These are phyloP conservation scores for Sus cebifrons DNA, from an alignment of 2,797 vertebrate species.

Conservation along the genomic window DNA sequence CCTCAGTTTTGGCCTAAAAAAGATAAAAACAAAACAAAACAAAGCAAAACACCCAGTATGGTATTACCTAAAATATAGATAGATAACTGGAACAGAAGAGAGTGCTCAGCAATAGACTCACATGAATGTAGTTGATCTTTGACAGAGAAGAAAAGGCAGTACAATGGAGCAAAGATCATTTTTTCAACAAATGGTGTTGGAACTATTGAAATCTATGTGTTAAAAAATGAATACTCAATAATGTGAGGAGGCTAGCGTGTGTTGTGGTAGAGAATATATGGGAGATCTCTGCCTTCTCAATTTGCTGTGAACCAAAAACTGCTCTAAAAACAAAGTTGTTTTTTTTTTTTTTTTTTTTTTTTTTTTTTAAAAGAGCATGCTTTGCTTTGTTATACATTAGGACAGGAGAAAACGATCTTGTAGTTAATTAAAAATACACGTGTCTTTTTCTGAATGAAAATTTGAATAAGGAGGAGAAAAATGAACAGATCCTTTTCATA, in stretches of 20 bases:
- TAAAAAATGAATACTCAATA: neutral
- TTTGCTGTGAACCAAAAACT: neutral
- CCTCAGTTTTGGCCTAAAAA: too few species aligned
- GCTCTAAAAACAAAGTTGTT: neutral
- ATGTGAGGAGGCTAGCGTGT: neutral
- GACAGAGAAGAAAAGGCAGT: neutral
- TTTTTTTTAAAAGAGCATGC: neutral
- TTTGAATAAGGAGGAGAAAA: neutral
- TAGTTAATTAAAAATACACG: neutral
- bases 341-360: too few species aligned
- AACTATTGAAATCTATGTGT: neutral
- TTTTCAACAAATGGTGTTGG: neutral
- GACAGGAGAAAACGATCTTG: neutral
- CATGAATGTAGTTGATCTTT: neutral
- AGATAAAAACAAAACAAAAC: too few species aligned
- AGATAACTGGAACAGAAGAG: neutral
- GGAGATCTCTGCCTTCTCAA: neutral
- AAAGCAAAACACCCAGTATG: neutral
- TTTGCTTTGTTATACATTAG: neutral
- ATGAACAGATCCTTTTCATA: neutral
- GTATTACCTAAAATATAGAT: neutral
- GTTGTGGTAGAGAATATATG: neutral
- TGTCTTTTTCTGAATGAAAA: slow-evolving; percentile 7
- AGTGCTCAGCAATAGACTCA: neutral
- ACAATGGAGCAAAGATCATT: neutral